Evolutionary conservation across 1,140 invertebrate species (phyloP).

Genomic region (Zaprionus inermis): DNA sequence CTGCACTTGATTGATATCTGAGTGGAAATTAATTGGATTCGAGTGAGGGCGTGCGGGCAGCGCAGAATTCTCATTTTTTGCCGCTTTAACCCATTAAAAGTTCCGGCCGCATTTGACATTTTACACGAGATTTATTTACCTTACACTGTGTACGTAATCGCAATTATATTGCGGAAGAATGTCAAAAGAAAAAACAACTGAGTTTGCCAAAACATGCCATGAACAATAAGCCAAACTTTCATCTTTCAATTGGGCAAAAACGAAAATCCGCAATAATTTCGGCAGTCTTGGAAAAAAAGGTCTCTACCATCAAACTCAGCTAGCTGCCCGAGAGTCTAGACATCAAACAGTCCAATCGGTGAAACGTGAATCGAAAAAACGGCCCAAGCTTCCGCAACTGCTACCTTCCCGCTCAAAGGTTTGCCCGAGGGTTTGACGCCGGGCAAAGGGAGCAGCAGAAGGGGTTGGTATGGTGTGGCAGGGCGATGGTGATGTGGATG

Average conservation of each 20-base stretch:
- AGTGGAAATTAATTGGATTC: constrained; percentile 58
- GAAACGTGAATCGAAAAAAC: constrained; percentile 42
- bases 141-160: neutral
- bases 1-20: constrained; percentile 68
- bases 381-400: constrained; percentile 35
- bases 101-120: constrained; percentile 11
- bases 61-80: neutral
- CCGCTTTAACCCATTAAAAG: constrained; percentile 2
- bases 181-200: constrained; percentile 38
- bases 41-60: neutral
- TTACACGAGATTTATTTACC: constrained; percentile 5
- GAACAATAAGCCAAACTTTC: constrained; percentile 45
- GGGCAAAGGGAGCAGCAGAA: neutral
- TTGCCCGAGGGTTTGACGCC: neutral
- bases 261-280: constrained; percentile 23
- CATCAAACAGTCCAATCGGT: constrained; percentile 61
- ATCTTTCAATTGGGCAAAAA: constrained; percentile 39
- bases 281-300: neutral
- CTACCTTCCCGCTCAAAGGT: constrained; percentile 1
- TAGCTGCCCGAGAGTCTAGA: constrained; percentile 21
- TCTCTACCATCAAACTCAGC: constrained; percentile 9
- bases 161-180: constrained; percentile 38
- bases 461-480: neutral
- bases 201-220: neutral
- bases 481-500: neutral